These are phyloP conservation scores for Brachystomella parvula DNA, from an alignment of 1,140 invertebrate species.

Conservation along the genomic window DNA sequence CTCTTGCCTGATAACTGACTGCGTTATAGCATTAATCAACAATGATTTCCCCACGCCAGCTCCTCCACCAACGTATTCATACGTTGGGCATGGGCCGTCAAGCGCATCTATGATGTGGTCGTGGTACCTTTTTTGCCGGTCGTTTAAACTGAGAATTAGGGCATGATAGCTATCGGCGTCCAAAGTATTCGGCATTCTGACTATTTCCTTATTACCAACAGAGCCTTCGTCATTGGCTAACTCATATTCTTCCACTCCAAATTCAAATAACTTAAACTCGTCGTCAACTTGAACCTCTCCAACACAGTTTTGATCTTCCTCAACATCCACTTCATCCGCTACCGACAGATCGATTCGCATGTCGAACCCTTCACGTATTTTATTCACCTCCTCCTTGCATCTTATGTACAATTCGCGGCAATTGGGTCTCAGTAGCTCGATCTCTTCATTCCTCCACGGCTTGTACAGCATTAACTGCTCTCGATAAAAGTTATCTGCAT, in stretches of 20 bases:
- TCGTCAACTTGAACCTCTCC: neutral
- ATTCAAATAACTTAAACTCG: neutral
- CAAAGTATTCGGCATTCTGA: conserved; percentile 4
- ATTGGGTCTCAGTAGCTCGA: neutral
- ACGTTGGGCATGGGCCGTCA: neutral
- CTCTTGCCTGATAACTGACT: neutral
- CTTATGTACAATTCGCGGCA: neutral
- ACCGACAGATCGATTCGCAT: neutral
- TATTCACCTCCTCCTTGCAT: neutral
- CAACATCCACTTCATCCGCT: neutral
- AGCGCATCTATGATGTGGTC: neutral
- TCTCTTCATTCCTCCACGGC: neutral
- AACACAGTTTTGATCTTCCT: neutral
- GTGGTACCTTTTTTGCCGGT: conserved; percentile 1
- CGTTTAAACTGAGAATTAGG: conserved; percentile 9
- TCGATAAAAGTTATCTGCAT: neutral
- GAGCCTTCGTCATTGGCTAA: neutral
- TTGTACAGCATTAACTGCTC: neutral
- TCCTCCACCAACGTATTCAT: neutral
- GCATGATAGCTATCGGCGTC: neutral
- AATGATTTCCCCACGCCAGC: conserved; percentile 20
- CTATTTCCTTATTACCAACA: neutral
- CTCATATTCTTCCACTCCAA: neutral
- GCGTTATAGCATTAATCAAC: conserved; percentile 14
- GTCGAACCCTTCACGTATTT: neutral